Conservation (phyloP, 2,113 vertebrate genomes). For the Enhydra lutris region DNA sequence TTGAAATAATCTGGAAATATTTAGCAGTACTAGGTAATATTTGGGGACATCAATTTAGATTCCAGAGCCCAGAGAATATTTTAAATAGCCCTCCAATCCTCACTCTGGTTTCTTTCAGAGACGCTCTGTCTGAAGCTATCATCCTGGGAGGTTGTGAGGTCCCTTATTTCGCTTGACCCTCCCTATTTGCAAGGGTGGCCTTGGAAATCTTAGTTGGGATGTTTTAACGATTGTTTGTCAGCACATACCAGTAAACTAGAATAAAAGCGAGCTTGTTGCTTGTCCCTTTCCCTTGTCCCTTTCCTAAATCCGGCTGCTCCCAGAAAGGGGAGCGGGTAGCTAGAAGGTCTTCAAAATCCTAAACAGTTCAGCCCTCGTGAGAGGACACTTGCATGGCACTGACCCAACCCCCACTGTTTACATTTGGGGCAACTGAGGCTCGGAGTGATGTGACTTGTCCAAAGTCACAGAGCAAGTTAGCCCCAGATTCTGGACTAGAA, state of each 20-base stretch:
- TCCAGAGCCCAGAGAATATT: background rate
- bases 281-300: background rate
- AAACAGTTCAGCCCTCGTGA: background rate
- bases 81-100: background rate
- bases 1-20: background rate
- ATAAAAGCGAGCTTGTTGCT: conserved; percentile 37
- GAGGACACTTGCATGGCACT: background rate
- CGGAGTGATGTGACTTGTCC: background rate
- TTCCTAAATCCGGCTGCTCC: background rate
- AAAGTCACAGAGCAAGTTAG: background rate
- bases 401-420: background rate
- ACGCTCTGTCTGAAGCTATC: background rate
- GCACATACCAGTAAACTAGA: background rate
- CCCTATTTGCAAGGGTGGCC: background rate
- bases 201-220: conserved; percentile 24
- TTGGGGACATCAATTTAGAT: background rate
- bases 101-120: background rate
- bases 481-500: background rate
- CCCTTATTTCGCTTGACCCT: background rate
- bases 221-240: background rate
- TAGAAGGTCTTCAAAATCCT: background rate
- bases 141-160: background rate
- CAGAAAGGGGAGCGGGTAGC: background rate
- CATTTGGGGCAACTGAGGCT: background rate
- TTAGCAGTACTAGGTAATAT: background rate